phyloP scores from a whole-genome alignment of 30 jellyfish, hydroid and myxozoan genomes.

The Phacellophora camtschatica region DNA sequence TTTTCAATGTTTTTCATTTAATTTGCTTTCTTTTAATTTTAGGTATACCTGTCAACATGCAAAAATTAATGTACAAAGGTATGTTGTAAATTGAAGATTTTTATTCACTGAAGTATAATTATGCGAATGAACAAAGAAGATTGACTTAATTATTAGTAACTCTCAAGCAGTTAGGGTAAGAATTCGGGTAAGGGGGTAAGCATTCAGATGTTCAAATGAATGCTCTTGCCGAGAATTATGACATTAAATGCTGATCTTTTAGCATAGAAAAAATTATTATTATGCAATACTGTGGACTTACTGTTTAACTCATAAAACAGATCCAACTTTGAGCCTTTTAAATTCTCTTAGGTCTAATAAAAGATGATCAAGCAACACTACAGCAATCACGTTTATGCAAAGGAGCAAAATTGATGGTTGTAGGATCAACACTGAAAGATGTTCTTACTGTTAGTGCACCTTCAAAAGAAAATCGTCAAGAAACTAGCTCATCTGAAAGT shows the following conservation, averaged over 20 bases:
- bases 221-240: too few species aligned
- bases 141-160: too few species aligned
- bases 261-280: too few species aligned
- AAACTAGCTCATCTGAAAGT: slow-evolving; percentile 19
- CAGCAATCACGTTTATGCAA: slow-evolving; percentile 46
- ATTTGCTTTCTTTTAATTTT: not conserved
- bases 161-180: too few species aligned
- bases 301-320: too few species aligned
- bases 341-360: slow-evolving; percentile 47
- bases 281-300: too few species aligned
- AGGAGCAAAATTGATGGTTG: slow-evolving; percentile 84
- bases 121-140: too few species aligned
- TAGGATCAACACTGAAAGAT: slow-evolving; percentile 85
- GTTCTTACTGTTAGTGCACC: slow-evolving; percentile 73
- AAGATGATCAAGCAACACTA: slow-evolving; percentile 57
- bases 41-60: slow-evolving; percentile 83
- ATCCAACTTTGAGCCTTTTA: not conserved
- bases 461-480: slow-evolving; percentile 37
- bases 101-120: too few species aligned
- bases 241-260: too few species aligned
- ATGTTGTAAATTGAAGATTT: too few species aligned
- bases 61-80: slow-evolving; percentile 82
- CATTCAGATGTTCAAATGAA: too few species aligned
- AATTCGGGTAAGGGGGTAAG: too few species aligned
- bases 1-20: not conserved